Evolutionary conservation across 2,888 invertebrate genomes (phyloP).

Genomic region (Archips crataeganus): DNA sequence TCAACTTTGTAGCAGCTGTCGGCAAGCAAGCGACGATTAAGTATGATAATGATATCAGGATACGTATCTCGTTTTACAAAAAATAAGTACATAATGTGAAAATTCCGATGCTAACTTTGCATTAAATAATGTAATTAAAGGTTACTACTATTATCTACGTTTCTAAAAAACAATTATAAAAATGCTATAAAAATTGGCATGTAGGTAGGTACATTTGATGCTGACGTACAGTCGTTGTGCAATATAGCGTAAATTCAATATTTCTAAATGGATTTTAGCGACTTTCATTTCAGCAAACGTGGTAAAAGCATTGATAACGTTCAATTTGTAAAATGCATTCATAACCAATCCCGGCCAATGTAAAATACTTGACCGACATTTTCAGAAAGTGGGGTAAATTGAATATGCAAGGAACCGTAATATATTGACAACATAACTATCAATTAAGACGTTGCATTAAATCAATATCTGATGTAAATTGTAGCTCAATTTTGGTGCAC

Average conservation of each 20-base stretch:
- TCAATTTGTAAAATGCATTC: slow-evolving; percentile 34
- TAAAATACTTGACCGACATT: slow-evolving; percentile 41
- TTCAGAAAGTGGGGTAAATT: slow-evolving; percentile 37
- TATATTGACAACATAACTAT: slow-evolving; percentile 58
- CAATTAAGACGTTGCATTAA: slow-evolving; percentile 63
- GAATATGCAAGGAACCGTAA: slow-evolving; percentile 43
- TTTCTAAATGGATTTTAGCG: slow-evolving; percentile 28
- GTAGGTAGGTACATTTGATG: neutral
- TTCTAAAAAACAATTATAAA: too few relatives aligned
- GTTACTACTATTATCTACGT: too few relatives aligned
- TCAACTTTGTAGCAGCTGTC: slow-evolving; percentile 17
- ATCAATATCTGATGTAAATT: slow-evolving; percentile 64
- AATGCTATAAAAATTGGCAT: neutral
- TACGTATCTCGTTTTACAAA: neutral
- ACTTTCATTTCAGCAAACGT: slow-evolving; percentile 30
- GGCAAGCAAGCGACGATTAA: slow-evolving; percentile 7
- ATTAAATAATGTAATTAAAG: neutral
- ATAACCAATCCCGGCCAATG: slow-evolving; percentile 17
- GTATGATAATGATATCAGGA: neutral
- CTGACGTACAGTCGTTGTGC: slow-evolving; percentile 8
- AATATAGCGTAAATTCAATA: slow-evolving; percentile 20
- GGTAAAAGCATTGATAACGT: slow-evolving; percentile 30
- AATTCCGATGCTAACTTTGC: neutral
- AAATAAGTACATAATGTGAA: neutral
- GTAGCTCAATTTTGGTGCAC: slow-evolving; percentile 41